Conservation (phyloP, 2,888 invertebrate species). For the Leucoptera coffeella region DNA sequence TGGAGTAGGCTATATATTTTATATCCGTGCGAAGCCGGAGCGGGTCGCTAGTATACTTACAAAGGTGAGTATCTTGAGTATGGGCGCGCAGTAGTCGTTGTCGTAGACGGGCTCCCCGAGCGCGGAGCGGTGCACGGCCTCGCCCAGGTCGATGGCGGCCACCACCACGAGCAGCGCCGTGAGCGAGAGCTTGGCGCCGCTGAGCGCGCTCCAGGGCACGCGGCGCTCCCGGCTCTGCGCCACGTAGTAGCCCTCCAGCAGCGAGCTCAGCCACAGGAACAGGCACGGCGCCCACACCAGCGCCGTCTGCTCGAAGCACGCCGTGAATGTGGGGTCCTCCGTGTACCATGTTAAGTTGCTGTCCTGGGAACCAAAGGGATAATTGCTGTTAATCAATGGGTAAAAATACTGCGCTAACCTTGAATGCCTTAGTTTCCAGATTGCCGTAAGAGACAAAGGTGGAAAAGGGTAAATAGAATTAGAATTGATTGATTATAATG, state of each 20-base stretch:
- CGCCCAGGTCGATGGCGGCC: conserved; percentile 62
- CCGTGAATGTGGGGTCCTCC: conserved; percentile 75
- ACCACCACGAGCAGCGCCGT: conserved; percentile 60
- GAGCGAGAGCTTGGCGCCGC: conserved; percentile 62
- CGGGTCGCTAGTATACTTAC: too few relatives aligned
- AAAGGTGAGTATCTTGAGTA: conserved; percentile 1
- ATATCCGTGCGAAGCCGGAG: too few relatives aligned
- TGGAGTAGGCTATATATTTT: too few relatives aligned
- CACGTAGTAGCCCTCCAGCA: conserved; percentile 71
- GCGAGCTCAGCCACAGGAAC: conserved; percentile 72
- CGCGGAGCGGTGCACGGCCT: conserved; percentile 34
- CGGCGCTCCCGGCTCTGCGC: conserved; percentile 68
- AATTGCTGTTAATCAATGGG: too few relatives aligned
- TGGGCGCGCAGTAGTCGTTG: conserved; percentile 1
- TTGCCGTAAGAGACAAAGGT: too few relatives aligned
- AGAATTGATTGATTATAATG: too few relatives aligned
- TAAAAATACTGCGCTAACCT: too few relatives aligned
- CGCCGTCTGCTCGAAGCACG: conserved; percentile 88
- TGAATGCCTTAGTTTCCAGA: too few relatives aligned
- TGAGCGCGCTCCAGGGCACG: conserved; percentile 72
- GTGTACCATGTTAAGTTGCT: conserved; percentile 72
- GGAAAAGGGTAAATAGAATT: too few relatives aligned
- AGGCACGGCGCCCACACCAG: conserved; percentile 84
- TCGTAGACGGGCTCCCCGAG: neutral
- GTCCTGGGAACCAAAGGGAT: conserved; percentile 57